Conservation (phyloP, 2,888 invertebrate genomes). For the Pterostichus madidus region DNA sequence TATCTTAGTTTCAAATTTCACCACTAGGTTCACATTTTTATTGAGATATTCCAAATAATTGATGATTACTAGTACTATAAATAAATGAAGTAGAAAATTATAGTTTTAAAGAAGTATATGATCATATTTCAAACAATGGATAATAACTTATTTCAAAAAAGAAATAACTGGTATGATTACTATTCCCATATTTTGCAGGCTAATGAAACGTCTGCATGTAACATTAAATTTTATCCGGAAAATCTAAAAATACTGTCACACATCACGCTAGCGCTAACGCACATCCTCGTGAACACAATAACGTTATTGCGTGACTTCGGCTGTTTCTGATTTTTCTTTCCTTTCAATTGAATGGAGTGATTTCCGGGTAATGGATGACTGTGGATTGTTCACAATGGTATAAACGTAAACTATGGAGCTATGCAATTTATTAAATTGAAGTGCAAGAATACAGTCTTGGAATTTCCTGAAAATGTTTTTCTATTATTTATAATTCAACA, state of each 20-base stretch:
- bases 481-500: constrained; percentile 48
- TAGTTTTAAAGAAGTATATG: neutral
- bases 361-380: constrained; percentile 66
- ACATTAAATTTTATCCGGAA: constrained; percentile 61
- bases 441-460: constrained; percentile 54
- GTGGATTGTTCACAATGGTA: constrained; percentile 63
- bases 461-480: constrained; percentile 36
- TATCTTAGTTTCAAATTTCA: no score
- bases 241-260: constrained; percentile 63
- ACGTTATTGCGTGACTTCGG: constrained; percentile 62
- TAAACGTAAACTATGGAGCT: constrained; percentile 53
- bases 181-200: constrained; percentile 28
- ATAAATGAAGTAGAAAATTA: no score
- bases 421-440: constrained; percentile 67
- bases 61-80: no score
- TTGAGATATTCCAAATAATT: no score
- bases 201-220: constrained; percentile 53
- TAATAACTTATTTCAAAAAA: constrained; percentile 32
- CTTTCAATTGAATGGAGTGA: constrained; percentile 66
- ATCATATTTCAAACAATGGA: neutral
- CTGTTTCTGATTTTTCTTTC: constrained; percentile 61
- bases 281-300: constrained; percentile 54
- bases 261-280: constrained; percentile 54
- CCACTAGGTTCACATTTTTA: no score
- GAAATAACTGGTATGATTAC: constrained; percentile 30